These are phyloP conservation scores for Ophonus ardosiacus DNA, from an alignment of 2,888 invertebrate genomes.

Conservation along the genomic window DNA sequence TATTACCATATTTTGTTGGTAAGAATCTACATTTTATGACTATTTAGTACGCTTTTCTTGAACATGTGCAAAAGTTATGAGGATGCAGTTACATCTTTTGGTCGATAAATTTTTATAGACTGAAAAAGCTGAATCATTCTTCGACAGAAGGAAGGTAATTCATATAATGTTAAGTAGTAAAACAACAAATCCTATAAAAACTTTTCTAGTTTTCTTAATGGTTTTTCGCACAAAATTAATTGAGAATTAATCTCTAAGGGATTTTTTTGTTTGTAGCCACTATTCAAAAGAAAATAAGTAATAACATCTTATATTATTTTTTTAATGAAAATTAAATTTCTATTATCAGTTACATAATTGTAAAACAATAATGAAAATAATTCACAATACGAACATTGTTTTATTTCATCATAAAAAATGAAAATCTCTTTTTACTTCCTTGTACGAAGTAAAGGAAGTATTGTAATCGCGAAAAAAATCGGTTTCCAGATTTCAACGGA, in stretches of 20 bases:
- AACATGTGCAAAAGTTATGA: constrained; percentile 3
- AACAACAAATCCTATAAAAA: constrained; percentile 23
- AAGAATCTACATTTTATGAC: background rate
- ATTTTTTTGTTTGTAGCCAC: constrained; percentile 4
- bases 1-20: background rate
- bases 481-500: too few relatives aligned
- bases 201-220: constrained; percentile 32
- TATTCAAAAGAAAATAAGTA: background rate
- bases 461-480: too few relatives aligned
- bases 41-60: background rate
- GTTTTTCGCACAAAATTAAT: constrained; percentile 33
- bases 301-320: background rate
- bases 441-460: too few relatives aligned
- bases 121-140: background rate
- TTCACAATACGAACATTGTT: background rate
- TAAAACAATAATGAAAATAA: background rate
- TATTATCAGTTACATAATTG: background rate
- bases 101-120: constrained; percentile 13
- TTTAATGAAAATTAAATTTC: background rate
- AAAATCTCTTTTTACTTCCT: background rate
- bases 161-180: constrained; percentile 27
- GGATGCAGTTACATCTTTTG: constrained; percentile 10
- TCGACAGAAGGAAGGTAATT: constrained; percentile 16
- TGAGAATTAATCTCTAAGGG: constrained; percentile 17
- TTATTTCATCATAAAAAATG: background rate